Conservation (phyloP, 2,797 vertebrate genomes). For the Enteromius viviparus region DNA sequence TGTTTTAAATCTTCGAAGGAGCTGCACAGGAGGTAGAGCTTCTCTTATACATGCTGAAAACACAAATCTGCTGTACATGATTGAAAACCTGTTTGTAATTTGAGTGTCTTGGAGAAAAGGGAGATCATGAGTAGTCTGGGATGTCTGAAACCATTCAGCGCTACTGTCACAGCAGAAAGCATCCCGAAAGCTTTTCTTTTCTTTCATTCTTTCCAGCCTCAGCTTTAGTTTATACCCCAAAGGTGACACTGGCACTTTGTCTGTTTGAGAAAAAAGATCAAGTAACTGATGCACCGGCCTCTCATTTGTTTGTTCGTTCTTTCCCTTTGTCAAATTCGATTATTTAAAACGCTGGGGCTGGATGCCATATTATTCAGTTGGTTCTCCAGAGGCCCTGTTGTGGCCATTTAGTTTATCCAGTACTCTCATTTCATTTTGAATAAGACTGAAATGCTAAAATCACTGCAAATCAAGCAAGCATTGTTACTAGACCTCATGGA, state of each 20-base stretch:
- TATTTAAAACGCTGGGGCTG: conserved; percentile 5
- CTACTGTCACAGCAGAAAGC: conserved; percentile 27
- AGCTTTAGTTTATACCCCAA: conserved; percentile 17
- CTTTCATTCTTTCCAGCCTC: neutral
- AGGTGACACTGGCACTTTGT: conserved; percentile 32
- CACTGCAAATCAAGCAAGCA: neutral
- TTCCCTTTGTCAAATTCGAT: neutral
- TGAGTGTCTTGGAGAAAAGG: conserved; percentile 40
- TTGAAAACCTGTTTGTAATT: neutral
- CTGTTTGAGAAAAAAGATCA: neutral
- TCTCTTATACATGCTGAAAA: conserved; percentile 29
- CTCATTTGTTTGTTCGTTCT: neutral
- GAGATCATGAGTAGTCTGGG: conserved; percentile 44
- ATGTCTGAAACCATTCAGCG: conserved; percentile 23
- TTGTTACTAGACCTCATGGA: neutral
- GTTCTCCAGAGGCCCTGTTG: neutral
- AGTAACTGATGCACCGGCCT: neutral
- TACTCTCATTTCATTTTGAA: neutral
- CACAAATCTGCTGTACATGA: conserved; percentile 44
- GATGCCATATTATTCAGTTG: neutral
- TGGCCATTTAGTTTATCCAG: neutral
- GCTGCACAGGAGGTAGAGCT: conserved; percentile 23
- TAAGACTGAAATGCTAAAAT: neutral
- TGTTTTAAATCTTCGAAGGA: conserved; percentile 10
- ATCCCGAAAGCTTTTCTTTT: conserved; percentile 4